Percentiles rank a stretch among this genome's conserved stretches.
Evolutionary conservation across 2,888 invertebrate species (phyloP).

Genomic region (Chaetogeoica ovagalla): DNA sequence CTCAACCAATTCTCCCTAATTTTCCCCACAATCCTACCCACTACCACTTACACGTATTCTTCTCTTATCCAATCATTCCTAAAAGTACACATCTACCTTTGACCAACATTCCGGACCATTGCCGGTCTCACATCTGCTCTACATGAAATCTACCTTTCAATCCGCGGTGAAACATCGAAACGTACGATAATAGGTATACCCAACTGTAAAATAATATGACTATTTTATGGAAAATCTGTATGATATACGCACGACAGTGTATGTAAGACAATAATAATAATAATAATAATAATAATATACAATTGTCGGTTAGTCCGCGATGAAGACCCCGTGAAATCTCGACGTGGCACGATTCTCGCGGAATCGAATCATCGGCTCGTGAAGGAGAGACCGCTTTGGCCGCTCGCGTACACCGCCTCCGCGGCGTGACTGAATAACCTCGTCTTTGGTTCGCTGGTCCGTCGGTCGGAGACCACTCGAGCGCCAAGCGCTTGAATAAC

Average conservation of each 20-base stretch:
- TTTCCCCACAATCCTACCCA: too few relatives aligned
- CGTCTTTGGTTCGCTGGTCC: neutral
- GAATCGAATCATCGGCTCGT: constrained; percentile 14
- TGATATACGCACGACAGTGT: neutral
- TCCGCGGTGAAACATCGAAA: too few relatives aligned
- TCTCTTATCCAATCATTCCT: too few relatives aligned
- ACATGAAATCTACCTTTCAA: too few relatives aligned
- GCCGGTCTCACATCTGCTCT: too few relatives aligned
- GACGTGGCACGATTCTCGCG: constrained; percentile 5
- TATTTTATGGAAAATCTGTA: neutral
- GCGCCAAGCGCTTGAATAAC: neutral
- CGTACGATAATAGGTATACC: too few relatives aligned
- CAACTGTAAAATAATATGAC: too few relatives aligned
- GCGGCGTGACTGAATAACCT: neutral
- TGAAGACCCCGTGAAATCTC: neutral
- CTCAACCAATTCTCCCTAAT: too few relatives aligned
- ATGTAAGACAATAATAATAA: neutral
- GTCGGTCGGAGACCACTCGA: neutral
- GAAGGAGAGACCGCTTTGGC: neutral
- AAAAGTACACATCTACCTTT: too few relatives aligned
- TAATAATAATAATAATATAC: neutral
- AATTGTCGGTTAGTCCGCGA: neutral
- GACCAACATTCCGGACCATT: too few relatives aligned
- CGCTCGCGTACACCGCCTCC: neutral
- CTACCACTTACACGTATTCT: too few relatives aligned